Evolutionary conservation across 2,797 vertebrate genomes (phyloP), one percentile per base, ranked within the genome.

Genomic region (Sebastes nivosus): DNA sequence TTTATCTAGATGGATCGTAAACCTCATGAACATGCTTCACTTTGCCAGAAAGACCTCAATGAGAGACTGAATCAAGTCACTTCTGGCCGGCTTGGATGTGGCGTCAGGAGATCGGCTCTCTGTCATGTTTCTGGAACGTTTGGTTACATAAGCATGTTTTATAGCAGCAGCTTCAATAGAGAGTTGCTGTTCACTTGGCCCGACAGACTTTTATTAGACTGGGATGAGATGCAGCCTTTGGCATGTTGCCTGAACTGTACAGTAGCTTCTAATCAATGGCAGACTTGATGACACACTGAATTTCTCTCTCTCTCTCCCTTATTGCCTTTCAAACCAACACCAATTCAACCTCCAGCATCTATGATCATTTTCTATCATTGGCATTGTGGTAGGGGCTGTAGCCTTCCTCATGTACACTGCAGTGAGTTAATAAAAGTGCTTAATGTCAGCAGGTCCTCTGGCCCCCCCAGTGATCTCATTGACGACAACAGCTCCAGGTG

Each of bases 231-330:
- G 80, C 52, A 76, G 75, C 59, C 46, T 25, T 83, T 86, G 83
- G 88, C 68, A 14, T 6, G 1, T 25, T 79, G 85, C 78, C 77
- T 71, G 54, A 83, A 77, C 36, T 8, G 11, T 76, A 85, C 77
- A 66, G 63, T 46, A 78, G 67, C 72, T 68, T 50, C 29, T 73
- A 85, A 87, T 89, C 83, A 85, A 87, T 89, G 58, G 52, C 65
- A 85, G 83, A 84, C 79, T 70, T 79, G 79, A 85, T 83, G 86
- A 79, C 83, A 72, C 61, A 24, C 29, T 79, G 25, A 52, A 79
- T 83, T 82, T 85, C 72, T 82, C 60, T 79, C 30, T 24, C 24
- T 70, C n/a, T 75, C 63, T 60, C 52, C 24, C 4, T 68, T 68
- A 32, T n/a, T 75, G 22, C 12, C 32, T 59, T 22, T 68, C 34